Conservation (phyloP, 2,888 invertebrate genomes). For the Synergus gifuensis region DNA sequence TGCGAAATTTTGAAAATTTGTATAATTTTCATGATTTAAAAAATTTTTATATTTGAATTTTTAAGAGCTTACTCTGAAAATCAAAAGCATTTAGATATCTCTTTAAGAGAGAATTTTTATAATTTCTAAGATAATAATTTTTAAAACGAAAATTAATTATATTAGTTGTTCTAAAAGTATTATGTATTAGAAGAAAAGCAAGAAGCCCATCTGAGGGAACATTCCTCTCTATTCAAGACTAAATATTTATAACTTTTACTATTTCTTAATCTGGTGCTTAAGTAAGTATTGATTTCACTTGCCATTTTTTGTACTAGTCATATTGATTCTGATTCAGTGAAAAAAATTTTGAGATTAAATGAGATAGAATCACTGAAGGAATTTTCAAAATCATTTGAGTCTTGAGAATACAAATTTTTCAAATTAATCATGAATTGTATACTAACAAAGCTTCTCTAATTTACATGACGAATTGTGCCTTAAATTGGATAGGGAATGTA, state of each 20-base stretch:
- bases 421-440: not conserved
- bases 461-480: slow-evolving; percentile 46
- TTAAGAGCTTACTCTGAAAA: too few relatives aligned
- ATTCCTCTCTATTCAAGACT: slow-evolving; percentile 4
- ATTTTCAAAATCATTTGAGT: not conserved
- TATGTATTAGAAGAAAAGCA: not conserved
- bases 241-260: not conserved
- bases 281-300: not conserved
- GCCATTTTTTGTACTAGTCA: slow-evolving; percentile 29
- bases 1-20: too few relatives aligned
- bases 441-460: not conserved
- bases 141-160: not conserved
- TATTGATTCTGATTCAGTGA: not conserved
- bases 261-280: slow-evolving; percentile 14
- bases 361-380: not conserved
- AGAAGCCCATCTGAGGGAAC: not conserved
- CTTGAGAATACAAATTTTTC: not conserved
- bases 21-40: too few relatives aligned
- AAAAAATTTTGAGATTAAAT: not conserved
- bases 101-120: too few relatives aligned
- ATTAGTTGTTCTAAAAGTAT: not conserved
- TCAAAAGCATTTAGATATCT: too few relatives aligned
- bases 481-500: slow-evolving; percentile 39
- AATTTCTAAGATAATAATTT: not conserved
- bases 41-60: too few relatives aligned